Percentiles rank a stretch among this genome's conserved stretches.
Conservation (phyloP, 1,140 invertebrate genomes). For the Kradibia gibbosae region DNA sequence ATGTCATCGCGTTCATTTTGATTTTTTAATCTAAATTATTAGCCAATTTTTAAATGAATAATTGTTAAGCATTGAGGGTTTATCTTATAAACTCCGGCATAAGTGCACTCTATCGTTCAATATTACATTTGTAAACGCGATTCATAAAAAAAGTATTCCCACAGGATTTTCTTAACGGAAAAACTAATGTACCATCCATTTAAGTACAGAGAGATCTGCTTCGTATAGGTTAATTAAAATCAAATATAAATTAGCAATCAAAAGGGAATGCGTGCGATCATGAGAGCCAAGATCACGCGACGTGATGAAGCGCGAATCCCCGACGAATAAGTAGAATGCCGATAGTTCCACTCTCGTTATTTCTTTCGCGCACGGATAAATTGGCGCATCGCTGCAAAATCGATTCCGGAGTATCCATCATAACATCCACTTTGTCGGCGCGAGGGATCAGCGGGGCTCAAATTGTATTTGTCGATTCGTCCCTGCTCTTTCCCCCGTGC, state of each 20-base stretch:
- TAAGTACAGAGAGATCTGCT: not conserved
- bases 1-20: too few relatives aligned
- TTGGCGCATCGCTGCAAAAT: not conserved
- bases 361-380: not conserved
- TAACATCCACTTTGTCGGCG: constrained; percentile 48
- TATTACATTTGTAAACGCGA: too few relatives aligned
- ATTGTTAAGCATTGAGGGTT: too few relatives aligned
- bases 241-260: not conserved
- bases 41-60: too few relatives aligned
- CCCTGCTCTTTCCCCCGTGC: not conserved
- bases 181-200: too few relatives aligned
- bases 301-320: constrained; percentile 44
- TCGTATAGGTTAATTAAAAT: not conserved
- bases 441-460: constrained; percentile 42
- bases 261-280: not conserved
- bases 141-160: too few relatives aligned
- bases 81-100: too few relatives aligned
- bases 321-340: constrained; percentile 43
- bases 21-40: too few relatives aligned
- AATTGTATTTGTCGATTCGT: constrained; percentile 53
- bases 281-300: not conserved
- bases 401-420: constrained; percentile 45
- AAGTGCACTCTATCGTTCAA: too few relatives aligned
- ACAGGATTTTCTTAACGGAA: too few relatives aligned
- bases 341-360: not conserved